Conservation (phyloP, 1,140 invertebrate genomes). For the Cydia splendana region DNA sequence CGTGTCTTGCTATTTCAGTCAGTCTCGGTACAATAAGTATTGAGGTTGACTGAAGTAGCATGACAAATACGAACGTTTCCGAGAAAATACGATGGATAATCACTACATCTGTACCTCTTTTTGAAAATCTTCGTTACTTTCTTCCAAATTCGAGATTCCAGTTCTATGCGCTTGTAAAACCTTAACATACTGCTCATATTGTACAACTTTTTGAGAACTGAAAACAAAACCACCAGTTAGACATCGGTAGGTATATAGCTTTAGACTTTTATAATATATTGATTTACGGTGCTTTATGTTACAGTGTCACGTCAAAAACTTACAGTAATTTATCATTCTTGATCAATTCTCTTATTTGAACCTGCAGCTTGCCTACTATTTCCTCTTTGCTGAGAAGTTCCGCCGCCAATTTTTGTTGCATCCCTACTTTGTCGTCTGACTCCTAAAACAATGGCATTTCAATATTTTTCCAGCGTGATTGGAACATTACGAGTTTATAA, state of each 20-base stretch:
- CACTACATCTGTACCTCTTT: conserved; percentile 53
- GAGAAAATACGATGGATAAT: too few species aligned
- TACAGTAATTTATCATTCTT: conserved; percentile 73
- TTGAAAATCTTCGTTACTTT: conserved; percentile 66
- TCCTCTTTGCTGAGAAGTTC: conserved; percentile 71
- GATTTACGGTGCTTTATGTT: background rate
- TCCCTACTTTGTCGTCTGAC: conserved; percentile 65
- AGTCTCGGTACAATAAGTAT: too few species aligned
- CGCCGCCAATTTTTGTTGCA: conserved; percentile 70
- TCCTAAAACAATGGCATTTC: conserved; percentile 52
- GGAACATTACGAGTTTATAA: background rate
- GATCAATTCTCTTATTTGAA: conserved; percentile 65
- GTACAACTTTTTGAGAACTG: conserved; percentile 72
- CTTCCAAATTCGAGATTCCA: conserved; percentile 54
- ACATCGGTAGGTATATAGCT: background rate
- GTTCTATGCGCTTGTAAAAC: conserved; percentile 60
- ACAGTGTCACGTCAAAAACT: conserved; percentile 30
- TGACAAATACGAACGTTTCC: too few species aligned
- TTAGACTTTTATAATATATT: background rate
- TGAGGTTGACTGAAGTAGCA: too few species aligned
- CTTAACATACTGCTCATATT: conserved; percentile 69
- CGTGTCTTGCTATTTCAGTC: too few species aligned
- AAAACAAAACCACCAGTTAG: conserved; percentile 34
- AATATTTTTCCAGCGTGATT: background rate
- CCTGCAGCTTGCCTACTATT: conserved; percentile 69